Conservation (phyloP, 2,797 vertebrate genomes). For the Microcaecilia unicolor region DNA sequence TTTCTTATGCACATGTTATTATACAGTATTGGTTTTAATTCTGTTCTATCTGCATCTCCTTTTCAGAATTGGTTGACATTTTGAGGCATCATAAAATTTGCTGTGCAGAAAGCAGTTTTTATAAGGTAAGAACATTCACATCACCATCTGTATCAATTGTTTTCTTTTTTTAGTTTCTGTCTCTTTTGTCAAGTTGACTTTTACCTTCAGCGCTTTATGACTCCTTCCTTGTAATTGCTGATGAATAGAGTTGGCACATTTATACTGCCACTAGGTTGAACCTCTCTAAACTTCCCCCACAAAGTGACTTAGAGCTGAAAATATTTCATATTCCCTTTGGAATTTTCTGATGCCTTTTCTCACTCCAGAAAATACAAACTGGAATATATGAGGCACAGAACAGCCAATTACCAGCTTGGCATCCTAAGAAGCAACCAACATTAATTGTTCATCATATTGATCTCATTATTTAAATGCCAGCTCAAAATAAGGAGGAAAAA, state of each 20-base stretch:
- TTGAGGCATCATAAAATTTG: background rate
- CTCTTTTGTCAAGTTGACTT: background rate
- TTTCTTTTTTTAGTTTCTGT: too few species aligned
- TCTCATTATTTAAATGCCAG: background rate
- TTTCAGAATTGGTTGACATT: background rate
- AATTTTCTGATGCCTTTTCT: background rate
- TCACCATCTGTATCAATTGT: too few species aligned
- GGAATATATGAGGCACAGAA: background rate
- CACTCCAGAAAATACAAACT: background rate
- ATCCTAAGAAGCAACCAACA: background rate
- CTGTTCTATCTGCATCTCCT: too few species aligned
- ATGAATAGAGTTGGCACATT: background rate
- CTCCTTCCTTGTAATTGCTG: background rate
- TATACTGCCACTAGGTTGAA: fast-evolving
- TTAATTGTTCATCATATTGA: background rate
- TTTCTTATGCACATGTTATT: too few species aligned
- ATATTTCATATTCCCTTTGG: background rate
- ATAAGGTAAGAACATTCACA: background rate
- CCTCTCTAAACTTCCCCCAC: background rate
- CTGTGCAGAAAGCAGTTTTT: background rate
- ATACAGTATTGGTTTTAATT: too few species aligned
- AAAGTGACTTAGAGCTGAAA: background rate
- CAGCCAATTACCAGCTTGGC: fast-evolving
- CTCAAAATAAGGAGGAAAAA: background rate
- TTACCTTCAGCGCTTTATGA: background rate